Conservation (phyloP, 2,888 invertebrate genomes). For the Dynastes tityus region DNA sequence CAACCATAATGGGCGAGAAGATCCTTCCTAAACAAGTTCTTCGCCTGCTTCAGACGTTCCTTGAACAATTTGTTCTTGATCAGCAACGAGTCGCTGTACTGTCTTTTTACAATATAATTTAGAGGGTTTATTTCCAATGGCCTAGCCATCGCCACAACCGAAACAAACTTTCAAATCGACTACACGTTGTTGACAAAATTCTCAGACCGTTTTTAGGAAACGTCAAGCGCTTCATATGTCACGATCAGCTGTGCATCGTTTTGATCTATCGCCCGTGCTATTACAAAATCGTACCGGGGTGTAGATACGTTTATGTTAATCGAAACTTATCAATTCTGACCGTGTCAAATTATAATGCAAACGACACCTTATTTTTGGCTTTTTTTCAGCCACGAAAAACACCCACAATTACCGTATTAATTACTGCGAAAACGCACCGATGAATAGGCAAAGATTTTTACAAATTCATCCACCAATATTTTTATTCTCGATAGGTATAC, state of each 20-base stretch:
- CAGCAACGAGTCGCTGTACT: constrained; percentile 75
- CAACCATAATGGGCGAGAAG: constrained; percentile 94
- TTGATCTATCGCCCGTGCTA: constrained; percentile 19
- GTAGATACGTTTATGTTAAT: background rate
- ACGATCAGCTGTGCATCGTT: constrained; percentile 64
- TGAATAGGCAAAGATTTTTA: no score
- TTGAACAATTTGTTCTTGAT: constrained; percentile 76
- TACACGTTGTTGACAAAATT: constrained; percentile 59
- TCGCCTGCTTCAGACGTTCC: constrained; percentile 78
- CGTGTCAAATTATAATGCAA: no score
- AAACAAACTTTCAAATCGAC: constrained; percentile 24
- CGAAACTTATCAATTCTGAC: no score
- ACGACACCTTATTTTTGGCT: no score
- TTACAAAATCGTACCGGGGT: constrained; percentile 2
- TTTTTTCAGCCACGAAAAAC: no score
- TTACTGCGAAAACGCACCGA: background rate
- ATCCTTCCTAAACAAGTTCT: constrained; percentile 87
- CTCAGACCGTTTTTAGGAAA: constrained; percentile 56
- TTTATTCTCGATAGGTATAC: no score
- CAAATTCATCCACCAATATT: no score
- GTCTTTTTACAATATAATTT: constrained; percentile 75
- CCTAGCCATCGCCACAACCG: constrained; percentile 67
- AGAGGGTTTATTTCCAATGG: constrained; percentile 74
- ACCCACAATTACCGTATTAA: background rate
- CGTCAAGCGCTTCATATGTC: constrained; percentile 64